Percentiles rank a stretch among this genome's conserved stretches.
phyloP scores from a whole-genome alignment of 2,113 vertebrate genomes.

The Poecilia latipinna region DNA sequence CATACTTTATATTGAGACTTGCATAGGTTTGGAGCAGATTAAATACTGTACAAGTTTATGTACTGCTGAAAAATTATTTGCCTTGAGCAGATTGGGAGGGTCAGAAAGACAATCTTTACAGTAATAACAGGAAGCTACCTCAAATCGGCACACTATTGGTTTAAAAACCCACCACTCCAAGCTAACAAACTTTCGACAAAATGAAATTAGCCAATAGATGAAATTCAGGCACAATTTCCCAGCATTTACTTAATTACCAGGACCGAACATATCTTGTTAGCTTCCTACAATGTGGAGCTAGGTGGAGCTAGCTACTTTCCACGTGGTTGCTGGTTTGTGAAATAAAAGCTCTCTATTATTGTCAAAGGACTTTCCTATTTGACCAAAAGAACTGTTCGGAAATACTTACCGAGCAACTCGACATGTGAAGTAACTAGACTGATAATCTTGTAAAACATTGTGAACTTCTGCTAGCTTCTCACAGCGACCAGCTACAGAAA shows the following conservation, averaged over 20 bases:
- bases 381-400: background rate
- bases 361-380: background rate
- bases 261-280: background rate
- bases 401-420: conserved; percentile 18
- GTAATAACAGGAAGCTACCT: too few species aligned
- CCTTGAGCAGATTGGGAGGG: too few species aligned
- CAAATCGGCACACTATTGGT: too few species aligned
- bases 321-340: background rate
- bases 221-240: background rate
- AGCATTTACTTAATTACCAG: background rate
- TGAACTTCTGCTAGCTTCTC: rapidly evolving
- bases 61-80: too few species aligned
- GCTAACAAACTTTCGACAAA: background rate
- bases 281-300: background rate
- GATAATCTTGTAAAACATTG: background rate
- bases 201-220: background rate
- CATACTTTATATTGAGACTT: too few species aligned
- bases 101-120: too few species aligned
- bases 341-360: background rate
- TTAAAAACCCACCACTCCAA: background rate
- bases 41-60: too few species aligned
- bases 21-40: too few species aligned
- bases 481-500: rapidly evolving
- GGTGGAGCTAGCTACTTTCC: background rate
- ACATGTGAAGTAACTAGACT: rapidly evolving